Evolutionary conservation across 2,113 vertebrate genomes (phyloP), one percentile per base, ranked within the genome.

Genomic region (Choloepus hoffmanni): DNA sequence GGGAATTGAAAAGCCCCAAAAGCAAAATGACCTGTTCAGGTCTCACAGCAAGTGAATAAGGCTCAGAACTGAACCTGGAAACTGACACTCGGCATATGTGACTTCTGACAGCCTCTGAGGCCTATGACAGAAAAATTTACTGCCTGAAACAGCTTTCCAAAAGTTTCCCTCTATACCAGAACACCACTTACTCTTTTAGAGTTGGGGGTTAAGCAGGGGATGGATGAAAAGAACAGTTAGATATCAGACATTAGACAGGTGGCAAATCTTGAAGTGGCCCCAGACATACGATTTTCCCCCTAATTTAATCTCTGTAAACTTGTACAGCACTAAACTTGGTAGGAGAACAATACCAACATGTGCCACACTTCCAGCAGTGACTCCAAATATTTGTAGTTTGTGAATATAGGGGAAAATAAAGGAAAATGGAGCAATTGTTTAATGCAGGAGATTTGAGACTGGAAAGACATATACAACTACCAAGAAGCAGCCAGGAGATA

Each of bases 51-150:
- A 68, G 3, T 58, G 78, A 8, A 7, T 10, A 90, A 78, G 28
- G 68, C 40, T 79, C 55, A 33, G 30, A 26, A 78, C 23, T 62
- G 15, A 62, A 43, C 16, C 18, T 30, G 24, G 43, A 30, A 26
- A 28, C 19, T 5, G 14, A 50, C 12, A 26, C 24, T 28, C 30
- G 30, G 9, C 10, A 28, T 50, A 13, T n/a, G 15, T 14, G 16
- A 16, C 13, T 40, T 65, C 45, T 58, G 48, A 13, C 0, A 50
- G 12, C 81, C 19, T 55, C 30, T 43, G 45, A 63, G n/a, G 30
- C 18, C 9, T 0, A 0, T 43, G 63, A 4, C 10, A 43, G 40
- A 21, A 58, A 18, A 11, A 58, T 2, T 19, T 63, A 13, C 0
- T 2, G 2, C 33, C 30, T 16, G 19, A 26, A 28, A 81, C 28